Percentiles rank a stretch among this genome's conserved stretches.
These are phyloP conservation scores for Fabriciana adippe DNA, from an alignment of 2,888 invertebrate species.

Conservation along the genomic window DNA sequence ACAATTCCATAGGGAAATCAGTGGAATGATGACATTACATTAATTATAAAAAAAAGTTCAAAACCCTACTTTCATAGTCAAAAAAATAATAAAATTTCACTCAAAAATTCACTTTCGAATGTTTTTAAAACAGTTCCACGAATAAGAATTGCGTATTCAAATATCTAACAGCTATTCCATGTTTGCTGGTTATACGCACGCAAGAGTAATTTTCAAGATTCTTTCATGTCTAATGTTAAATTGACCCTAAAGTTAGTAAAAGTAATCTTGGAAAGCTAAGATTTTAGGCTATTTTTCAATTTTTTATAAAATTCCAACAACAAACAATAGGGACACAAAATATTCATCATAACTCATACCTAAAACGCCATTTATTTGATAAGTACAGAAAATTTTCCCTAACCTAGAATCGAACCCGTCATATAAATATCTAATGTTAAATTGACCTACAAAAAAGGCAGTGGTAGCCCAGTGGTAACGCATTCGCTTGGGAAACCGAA, in stretches of 20 bases:
- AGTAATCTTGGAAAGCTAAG: background rate
- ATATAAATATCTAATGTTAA: no score
- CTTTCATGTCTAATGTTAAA: constrained; percentile 13
- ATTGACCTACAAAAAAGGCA: no score
- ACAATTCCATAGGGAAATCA: no score
- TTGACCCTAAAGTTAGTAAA: constrained; percentile 7
- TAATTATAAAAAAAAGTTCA: background rate
- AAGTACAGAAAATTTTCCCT: no score
- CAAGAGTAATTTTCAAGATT: constrained; percentile 23
- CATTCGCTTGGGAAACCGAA: no score
- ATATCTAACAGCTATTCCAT: constrained; percentile 17
- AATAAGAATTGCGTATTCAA: constrained; percentile 18
- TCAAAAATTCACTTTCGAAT: constrained; percentile 12
- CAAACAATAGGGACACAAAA: no score
- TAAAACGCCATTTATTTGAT: no score
- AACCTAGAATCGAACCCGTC: no score
- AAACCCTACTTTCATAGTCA: background rate
- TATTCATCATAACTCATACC: no score
- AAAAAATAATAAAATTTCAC: constrained; percentile 13
- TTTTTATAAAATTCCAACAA: no score
- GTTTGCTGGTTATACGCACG: constrained; percentile 27
- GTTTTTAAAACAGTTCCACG: constrained; percentile 23
- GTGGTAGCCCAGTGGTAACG: no score
- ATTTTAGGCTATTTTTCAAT: no score
- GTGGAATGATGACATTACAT: background rate